phyloP scores from a whole-genome alignment of 1,140 invertebrate species.

The Paramacrobiotus metropolitanus region DNA sequence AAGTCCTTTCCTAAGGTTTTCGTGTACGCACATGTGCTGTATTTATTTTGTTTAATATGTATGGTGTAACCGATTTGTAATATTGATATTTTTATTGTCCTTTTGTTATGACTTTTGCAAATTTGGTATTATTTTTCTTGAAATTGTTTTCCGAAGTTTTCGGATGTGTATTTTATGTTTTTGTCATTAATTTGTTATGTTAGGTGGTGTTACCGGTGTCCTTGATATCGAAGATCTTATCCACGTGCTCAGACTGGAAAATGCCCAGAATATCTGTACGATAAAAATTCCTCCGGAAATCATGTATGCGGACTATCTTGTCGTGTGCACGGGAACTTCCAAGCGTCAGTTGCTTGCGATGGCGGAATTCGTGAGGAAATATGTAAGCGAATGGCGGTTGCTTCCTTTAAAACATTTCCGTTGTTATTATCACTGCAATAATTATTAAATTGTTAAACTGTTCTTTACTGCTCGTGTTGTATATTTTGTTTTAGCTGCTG shows the following conservation, averaged over 20 bases:
- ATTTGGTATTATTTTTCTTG: too few species aligned
- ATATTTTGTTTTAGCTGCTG: background rate
- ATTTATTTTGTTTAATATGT: too few species aligned
- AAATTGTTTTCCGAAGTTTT: too few species aligned
- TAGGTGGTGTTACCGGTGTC: constrained; percentile 51
- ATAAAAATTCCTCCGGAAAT: constrained; percentile 42
- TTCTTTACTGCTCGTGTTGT: background rate
- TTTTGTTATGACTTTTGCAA: too few species aligned
- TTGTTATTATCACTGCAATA: background rate
- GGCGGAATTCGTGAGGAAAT: constrained; percentile 44
- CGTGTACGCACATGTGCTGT: too few species aligned
- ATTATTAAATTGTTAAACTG: background rate
- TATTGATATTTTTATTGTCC: too few species aligned
- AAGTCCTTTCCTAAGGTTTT: too few species aligned
- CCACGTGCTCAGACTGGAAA: constrained; percentile 44
- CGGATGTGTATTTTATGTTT: too few species aligned
- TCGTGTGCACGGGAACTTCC: constrained; percentile 46
- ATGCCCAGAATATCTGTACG: constrained; percentile 53
- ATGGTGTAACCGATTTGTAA: too few species aligned
- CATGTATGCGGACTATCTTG: constrained; percentile 56
- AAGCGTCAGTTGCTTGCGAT: constrained; percentile 46
- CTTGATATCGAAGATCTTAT: constrained; percentile 67
- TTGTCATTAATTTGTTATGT: too few species aligned
- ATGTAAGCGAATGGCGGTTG: constrained; percentile 30
- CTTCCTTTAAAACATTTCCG: background rate